Evolutionary conservation across 2,797 vertebrate species (phyloP), one percentile per base, ranked within the genome.

Genomic region (Anguilla megastoma): DNA sequence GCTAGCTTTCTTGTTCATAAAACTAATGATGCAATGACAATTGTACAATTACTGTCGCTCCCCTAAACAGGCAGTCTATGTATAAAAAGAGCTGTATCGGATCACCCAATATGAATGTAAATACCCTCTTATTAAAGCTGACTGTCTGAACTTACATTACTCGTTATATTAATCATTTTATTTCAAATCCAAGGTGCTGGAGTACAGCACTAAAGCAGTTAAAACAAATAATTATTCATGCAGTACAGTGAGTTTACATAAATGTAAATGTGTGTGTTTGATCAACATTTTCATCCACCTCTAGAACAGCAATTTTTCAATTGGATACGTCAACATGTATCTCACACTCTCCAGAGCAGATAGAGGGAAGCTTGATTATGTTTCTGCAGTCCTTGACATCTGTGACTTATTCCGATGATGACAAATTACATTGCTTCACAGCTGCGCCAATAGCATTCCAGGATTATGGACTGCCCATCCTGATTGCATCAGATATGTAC

Each of bases 311-410:
- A 14, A 1, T 27, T 30, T 33, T 58, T 30, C n/a, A 30, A 85
- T 30, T 54, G 52, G n/a, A 56, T 58, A 18, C 1, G 50, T 30
- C 27, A 56, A 85, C 24, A 14, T 85, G n/a, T 86, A 30, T 86
- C 10, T 69, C 21, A 80, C 14, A 74, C 86, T 41, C 63, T 84
- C 41, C 36, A 52, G 56, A 84, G 74, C 21, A 83, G 48, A 85
- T 50, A 48, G 52, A 52, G 87, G 63, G 76, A n/a, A 36, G 6
- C 76, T n/a, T 76, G 52, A 87, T 79, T 85, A 56, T 60, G 87
- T 69, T 80, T 69, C 21, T 36, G 52, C 66, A 63, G 52, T 76
- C 58, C 30, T 74, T 89, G 88, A 89, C 45, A 79, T 76, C 63
- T 16, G 80, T 56, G 60, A 82, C 36, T 84, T 84, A 52, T 74